Evolutionary conservation across 2,888 invertebrate genomes (phyloP).

Genomic region (Podotricha telesiphe): DNA sequence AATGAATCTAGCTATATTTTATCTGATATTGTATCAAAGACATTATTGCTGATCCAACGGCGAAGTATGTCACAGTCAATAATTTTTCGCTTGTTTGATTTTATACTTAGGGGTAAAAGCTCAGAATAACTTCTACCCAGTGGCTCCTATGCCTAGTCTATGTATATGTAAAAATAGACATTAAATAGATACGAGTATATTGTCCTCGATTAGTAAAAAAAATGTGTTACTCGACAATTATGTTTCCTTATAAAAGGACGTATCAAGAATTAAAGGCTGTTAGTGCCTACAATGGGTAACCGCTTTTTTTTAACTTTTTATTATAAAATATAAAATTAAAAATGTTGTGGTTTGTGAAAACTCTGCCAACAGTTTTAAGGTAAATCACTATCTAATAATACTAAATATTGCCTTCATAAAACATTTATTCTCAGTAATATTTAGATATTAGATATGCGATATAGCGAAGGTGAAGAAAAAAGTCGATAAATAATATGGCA

Average conservation of each 20-base stretch:
- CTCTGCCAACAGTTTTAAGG: too few species aligned
- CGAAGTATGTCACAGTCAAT: slow-evolving; percentile 75
- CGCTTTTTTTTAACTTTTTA: too few species aligned
- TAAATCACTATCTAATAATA: too few species aligned
- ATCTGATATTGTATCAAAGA: slow-evolving; percentile 48
- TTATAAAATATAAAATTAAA: too few species aligned
- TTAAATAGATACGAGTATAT: neutral
- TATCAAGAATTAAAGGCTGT: too few species aligned
- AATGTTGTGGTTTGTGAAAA: too few species aligned
- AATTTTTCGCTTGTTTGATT: slow-evolving; percentile 66
- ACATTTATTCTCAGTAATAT: too few species aligned
- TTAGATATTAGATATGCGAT: too few species aligned
- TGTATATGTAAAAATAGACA: slow-evolving; percentile 3
- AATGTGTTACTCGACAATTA: neutral
- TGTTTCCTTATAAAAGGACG: neutral
- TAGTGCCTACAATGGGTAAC: too few species aligned
- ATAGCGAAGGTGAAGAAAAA: too few species aligned
- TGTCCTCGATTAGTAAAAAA: neutral
- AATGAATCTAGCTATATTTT: slow-evolving; percentile 54
- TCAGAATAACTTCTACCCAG: slow-evolving; percentile 15
- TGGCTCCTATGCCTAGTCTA: neutral
- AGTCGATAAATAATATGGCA: too few species aligned
- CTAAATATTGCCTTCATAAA: too few species aligned
- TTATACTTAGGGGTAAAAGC: slow-evolving; percentile 57
- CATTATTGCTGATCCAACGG: slow-evolving; percentile 65